Conservation (phyloP, 2,888 invertebrate genomes). For the Crematogaster levior region DNA sequence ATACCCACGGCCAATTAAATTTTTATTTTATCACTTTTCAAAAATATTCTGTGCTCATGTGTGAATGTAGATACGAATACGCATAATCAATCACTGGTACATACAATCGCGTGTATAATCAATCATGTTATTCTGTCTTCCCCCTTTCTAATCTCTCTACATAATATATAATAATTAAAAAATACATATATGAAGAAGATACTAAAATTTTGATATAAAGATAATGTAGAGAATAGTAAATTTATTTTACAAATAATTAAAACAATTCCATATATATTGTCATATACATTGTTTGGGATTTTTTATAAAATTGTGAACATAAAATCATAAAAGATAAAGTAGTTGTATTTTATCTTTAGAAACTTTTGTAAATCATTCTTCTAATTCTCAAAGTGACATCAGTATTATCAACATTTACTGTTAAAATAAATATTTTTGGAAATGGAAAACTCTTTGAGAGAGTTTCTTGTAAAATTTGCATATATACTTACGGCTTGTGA, state of each 20-base stretch:
- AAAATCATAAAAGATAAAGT: neutral
- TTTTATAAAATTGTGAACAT: neutral
- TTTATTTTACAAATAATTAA: constrained; percentile 1
- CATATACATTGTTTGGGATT: neutral
- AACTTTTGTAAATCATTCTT: neutral
- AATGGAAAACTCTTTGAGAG: neutral
- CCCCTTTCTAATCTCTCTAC: neutral
- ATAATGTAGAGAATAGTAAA: neutral
- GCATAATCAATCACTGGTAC: constrained; percentile 1
- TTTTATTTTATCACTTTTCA: constrained; percentile 5
- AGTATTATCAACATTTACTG: neutral
- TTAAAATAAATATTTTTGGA: neutral
- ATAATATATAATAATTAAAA: constrained; percentile 19
- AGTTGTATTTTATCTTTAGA: neutral
- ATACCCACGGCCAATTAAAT: constrained; percentile 3
- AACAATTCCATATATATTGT: neutral
- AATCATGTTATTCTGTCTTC: neutral
- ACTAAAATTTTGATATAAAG: neutral
- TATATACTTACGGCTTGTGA: neutral
- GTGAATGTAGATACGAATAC: neutral
- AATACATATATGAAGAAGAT: neutral
- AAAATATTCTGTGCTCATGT: constrained; percentile 26
- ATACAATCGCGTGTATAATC: neutral
- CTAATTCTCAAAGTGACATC: neutral
- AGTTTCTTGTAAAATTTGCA: neutral